phyloP scores from a whole-genome alignment of 2,797 vertebrate genomes.

The Pseudochirops cupreus region DNA sequence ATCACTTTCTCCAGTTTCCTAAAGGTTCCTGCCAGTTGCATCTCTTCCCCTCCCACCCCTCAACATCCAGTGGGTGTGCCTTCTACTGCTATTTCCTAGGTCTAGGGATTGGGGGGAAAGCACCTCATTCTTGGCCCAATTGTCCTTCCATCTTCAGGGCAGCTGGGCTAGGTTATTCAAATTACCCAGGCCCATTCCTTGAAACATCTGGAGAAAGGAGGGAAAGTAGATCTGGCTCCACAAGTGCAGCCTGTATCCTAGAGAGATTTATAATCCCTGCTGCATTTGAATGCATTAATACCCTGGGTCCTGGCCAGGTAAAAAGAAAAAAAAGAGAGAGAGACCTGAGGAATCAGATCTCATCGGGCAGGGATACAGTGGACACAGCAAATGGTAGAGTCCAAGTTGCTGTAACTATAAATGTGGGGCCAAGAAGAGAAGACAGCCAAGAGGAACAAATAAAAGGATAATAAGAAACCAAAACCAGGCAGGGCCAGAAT shows the following conservation, averaged over 20 bases:
- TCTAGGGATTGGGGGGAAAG: neutral
- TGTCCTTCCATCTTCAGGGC: neutral
- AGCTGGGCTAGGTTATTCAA: neutral
- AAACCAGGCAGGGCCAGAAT: neutral
- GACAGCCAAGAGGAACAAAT: neutral
- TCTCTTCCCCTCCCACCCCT: too few relatives aligned
- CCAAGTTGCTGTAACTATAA: neutral
- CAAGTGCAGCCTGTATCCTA: too few relatives aligned
- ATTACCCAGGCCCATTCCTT: neutral
- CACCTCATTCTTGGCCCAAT: neutral
- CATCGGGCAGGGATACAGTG: neutral
- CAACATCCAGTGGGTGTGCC: neutral
- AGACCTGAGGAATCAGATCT: neutral
- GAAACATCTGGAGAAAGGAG: neutral
- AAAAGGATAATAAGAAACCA: neutral
- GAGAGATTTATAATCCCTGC: neutral
- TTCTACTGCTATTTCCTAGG: neutral
- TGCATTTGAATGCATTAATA: neutral
- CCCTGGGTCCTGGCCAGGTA: neutral
- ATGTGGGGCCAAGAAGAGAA: neutral
- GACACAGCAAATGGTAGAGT: neutral
- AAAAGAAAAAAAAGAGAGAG: neutral
- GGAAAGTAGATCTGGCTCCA: neutral
- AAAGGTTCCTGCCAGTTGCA: too few relatives aligned
- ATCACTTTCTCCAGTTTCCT: too few relatives aligned